Base-by-base conservation (phyloP, 2,113 vertebrate species). In the Talpa occidentalis region DNA sequence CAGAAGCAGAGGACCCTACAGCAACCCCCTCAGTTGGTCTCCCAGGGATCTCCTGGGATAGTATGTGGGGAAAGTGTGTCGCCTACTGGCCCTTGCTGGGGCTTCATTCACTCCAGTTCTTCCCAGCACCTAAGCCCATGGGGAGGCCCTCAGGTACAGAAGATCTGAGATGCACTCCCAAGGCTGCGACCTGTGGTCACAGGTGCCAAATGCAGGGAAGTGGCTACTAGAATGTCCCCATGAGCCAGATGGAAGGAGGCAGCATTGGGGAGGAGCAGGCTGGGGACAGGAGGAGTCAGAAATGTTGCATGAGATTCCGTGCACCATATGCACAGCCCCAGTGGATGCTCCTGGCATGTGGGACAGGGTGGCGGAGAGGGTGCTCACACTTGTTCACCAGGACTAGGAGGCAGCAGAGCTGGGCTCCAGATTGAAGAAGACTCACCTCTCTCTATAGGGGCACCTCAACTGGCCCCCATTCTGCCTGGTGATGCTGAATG, bases 401-500 rank as follows among this genome's bases (percentile, higher is more conserved):
- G 6, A 30, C 30, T 54, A 80, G 14, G 19, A 32, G 30, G 42
- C 52, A 49, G 44, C 37, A 42, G n/a, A 40, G 35, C 16, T 24
- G 49, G 54, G 10, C 42, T 70, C 74, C 21, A 1, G 56, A 15
- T n/a, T 87, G 42, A 76, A 30, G 30, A 79, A 37, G 30, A 19
- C 47, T 60, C 62, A 60, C 1, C 24, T 98, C 89, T 97, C 28
- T 97, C 84, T 88, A 28, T 97, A 99, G 98, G 97, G 82, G 52
- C 95, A 98, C 79, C 98, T 98, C 98, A 99, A 98, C 95, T 99
- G 99, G 94, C 98, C 98, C 49, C 98, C 98, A 9, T 98, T 99
- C 95, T 99, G 99, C 94, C 95, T 99, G 93, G 99, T 99, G 92
- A 97, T 98, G 64, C 97, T 99, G 90, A 99, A 99, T 96, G 98